These are phyloP conservation scores for Mus spicilegus DNA, from an alignment of 2,113 vertebrate genomes.

Conservation along the genomic window DNA sequence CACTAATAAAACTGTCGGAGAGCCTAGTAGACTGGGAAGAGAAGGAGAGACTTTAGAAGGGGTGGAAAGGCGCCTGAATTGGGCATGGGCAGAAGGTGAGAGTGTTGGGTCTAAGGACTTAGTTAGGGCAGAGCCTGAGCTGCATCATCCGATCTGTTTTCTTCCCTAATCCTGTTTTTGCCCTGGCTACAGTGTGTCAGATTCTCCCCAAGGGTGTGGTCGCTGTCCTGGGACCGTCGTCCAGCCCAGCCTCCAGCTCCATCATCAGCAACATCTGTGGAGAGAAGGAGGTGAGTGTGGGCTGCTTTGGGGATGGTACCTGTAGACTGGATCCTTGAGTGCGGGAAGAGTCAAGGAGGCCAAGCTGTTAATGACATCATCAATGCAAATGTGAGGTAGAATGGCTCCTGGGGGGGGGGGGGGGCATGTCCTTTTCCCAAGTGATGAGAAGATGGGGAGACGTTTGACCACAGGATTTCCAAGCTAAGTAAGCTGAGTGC, in stretches of 20 bases:
- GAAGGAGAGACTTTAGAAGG: not conserved
- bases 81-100: not conserved
- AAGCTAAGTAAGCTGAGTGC: not conserved
- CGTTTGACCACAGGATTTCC: not conserved
- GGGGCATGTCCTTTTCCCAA: not conserved
- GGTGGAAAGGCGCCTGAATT: accelerated
- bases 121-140: not conserved
- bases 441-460: not conserved
- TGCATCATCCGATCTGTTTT: constrained; percentile 18
- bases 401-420: not conserved
- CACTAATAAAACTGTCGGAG: constrained; percentile 44
- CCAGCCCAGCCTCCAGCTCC: constrained; percentile 98
- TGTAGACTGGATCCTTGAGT: too few species aligned
- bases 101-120: not conserved
- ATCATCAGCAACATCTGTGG: constrained; percentile 99
- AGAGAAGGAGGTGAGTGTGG: constrained; percentile 96
- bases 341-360: not conserved
- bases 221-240: constrained; percentile 96
- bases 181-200: constrained; percentile 94
- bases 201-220: constrained; percentile 99
- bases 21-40: not conserved
- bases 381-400: too few species aligned
- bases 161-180: constrained; percentile 44
- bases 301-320: not conserved
- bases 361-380: not conserved